Base-by-base conservation (phyloP, 2,888 invertebrate species). In the Papilio protenor region DNA sequence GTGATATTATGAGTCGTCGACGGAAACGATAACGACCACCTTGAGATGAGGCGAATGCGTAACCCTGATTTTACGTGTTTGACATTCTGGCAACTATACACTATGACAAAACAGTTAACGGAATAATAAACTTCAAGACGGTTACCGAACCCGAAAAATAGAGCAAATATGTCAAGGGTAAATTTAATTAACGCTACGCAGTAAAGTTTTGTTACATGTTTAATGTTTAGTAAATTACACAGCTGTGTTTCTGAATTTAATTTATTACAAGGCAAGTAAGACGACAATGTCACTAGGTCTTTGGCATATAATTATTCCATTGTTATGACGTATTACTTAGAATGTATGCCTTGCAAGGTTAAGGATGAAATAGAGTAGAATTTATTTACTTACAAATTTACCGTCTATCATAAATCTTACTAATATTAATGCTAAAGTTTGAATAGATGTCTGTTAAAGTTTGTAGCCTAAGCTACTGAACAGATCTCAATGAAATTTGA, bases 11-110 rank as follows among this genome's bases (percentile, higher is more conserved):
- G 73, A 64, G 72, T 49, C 33, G 55, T 70, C 33, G 23, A 75
- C 33, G 69, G 59, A 57, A 59, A 71, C 49, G 47, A 73, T 78
- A 78, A 45, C 66, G 47, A 23, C 23, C 47, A 64, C 75, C 78
- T 78, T 78, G 75, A 69, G 71, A 71, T 75, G 74, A 78, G 70
- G 61, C 59, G 66, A 66, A 23, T 45, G 61, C 47, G 57, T 79
- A 75, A 77, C 79, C 77, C 77, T 74, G 75, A 71, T 77, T 77
- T 77, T 61, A 76, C 66, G 69, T 47, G 47, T 73, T 75, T 76
- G 66, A 78, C 69, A 76, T 75, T 76, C 73, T 66, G 27, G 18
- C 72, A 72, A 57, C 72, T 23, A 21, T 52, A 66, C 40, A 21
- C 33, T 71, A 47, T 33, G 16, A 76, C 66, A 40, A 55, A 55